Evolutionary conservation across 2,888 invertebrate genomes (phyloP).

Genomic region (Cancer borealis): DNA sequence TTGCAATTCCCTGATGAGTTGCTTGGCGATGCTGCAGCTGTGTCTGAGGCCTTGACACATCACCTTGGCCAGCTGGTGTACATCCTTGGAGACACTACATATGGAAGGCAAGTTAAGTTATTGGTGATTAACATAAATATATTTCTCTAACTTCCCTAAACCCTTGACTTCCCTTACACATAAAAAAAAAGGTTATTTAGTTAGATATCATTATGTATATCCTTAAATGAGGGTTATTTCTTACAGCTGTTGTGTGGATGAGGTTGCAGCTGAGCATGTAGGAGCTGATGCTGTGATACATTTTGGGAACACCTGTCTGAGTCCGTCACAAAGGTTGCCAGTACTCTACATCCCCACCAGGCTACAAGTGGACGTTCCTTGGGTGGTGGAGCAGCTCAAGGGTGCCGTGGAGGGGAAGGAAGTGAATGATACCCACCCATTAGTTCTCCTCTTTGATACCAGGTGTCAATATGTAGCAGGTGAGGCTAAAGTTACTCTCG

Average conservation of each 20-base stretch:
- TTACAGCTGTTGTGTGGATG: conserved; percentile 92
- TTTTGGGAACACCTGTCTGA: conserved; percentile 94
- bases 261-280: conserved; percentile 93
- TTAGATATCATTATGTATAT: background rate
- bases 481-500: background rate
- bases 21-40: conserved; percentile 49
- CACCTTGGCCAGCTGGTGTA: conserved; percentile 25
- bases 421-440: background rate
- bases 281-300: conserved; percentile 92
- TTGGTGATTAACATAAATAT: background rate
- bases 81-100: conserved; percentile 63
- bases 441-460: conserved; percentile 58
- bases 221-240: background rate
- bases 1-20: conserved; percentile 65
- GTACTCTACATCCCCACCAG: conserved; percentile 86
- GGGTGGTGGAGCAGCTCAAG: conserved; percentile 2
- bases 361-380: conserved; percentile 37
- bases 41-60: background rate
- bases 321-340: conserved; percentile 87
- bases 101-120: conserved; percentile 36
- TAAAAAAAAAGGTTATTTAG: background rate
- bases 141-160: background rate
- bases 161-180: background rate
- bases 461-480: conserved; percentile 65
- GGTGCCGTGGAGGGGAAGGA: conserved; percentile 32